Conservation (phyloP, 2,888 invertebrate genomes). For the Nebria salina region DNA sequence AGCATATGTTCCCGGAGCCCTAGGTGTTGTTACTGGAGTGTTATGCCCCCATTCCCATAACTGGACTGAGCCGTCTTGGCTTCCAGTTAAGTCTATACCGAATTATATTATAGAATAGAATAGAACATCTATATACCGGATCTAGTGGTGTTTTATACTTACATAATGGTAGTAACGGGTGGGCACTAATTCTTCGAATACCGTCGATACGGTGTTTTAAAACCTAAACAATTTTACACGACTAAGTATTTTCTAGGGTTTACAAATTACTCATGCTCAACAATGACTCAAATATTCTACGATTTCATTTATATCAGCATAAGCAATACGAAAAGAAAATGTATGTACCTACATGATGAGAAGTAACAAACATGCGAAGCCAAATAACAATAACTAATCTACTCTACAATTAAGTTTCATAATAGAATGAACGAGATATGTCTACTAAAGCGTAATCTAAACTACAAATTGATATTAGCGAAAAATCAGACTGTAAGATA, state of each 20-base stretch:
- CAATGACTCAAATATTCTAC: constrained; percentile 17
- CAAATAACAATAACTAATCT: not conserved
- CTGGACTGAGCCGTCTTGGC: constrained; percentile 95
- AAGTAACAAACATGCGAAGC: not conserved
- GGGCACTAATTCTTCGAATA: constrained; percentile 93
- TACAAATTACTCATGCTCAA: not conserved
- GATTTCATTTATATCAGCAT: constrained; percentile 27
- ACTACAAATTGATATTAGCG: too few relatives aligned
- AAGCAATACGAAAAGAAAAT: constrained; percentile 12
- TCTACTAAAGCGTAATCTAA: too few relatives aligned
- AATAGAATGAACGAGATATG: too few relatives aligned
- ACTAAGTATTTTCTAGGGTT: not conserved
- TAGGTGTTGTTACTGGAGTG: constrained; percentile 87
- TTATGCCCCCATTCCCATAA: constrained; percentile 99
- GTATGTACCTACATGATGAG: not conserved
- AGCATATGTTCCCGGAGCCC: constrained; percentile 93
- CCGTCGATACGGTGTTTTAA: constrained; percentile 94
- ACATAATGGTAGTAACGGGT: constrained; percentile 96
- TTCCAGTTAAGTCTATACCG: constrained; percentile 84
- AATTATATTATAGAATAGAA: not conserved
- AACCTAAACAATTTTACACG: constrained; percentile 70
- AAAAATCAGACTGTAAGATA: too few relatives aligned
- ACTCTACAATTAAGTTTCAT: not conserved
- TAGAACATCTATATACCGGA: not conserved
- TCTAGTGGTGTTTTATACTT: constrained; percentile 65